Percentiles rank a stretch among this genome's conserved stretches.
Conservation (phyloP, 2,797 vertebrate genomes). For the Botia almorhae region DNA sequence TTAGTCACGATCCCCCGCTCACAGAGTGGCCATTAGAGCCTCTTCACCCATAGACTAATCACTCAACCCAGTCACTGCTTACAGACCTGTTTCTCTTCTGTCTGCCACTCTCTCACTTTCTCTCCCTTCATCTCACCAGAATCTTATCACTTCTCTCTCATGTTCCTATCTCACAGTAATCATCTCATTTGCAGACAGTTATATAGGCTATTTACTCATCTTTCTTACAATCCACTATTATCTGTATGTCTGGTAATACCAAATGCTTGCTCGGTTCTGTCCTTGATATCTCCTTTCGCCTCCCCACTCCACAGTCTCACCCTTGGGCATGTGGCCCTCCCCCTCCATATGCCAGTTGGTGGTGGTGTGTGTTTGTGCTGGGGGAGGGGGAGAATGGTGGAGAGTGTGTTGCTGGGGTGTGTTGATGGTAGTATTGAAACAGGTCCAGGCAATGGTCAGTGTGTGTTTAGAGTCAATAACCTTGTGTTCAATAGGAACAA, state of each 20-base stretch:
- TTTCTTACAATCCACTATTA: constrained; percentile 10
- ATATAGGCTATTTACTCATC: constrained; percentile 30
- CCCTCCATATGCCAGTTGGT: constrained; percentile 49
- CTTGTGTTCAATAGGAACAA: constrained; percentile 63
- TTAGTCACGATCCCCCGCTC: constrained; percentile 58
- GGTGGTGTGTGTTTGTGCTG: constrained; percentile 30
- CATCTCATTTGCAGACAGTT: constrained; percentile 31
- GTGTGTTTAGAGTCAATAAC: constrained; percentile 65
- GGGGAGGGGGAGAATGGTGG: constrained; percentile 19
- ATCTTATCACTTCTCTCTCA: constrained; percentile 18
- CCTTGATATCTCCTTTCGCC: constrained; percentile 31
- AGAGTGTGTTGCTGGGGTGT: constrained; percentile 44
- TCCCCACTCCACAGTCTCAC: constrained; percentile 36
- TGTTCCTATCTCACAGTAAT: background rate
- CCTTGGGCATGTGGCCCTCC: constrained; percentile 48
- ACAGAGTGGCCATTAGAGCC: constrained; percentile 47
- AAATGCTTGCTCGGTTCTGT: constrained; percentile 20
- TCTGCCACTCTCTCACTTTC: background rate
- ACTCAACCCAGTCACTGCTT: background rate
- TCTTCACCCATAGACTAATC: constrained; percentile 43
- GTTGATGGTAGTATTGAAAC: constrained; percentile 50
- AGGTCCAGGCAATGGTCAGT: constrained; percentile 62
- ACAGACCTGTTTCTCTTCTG: constrained; percentile 19
- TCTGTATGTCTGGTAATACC: constrained; percentile 33
- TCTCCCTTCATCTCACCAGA: background rate